A percentile compares a stretch with the other conserved stretches of the same genome.
Evolutionary conservation across 2,888 invertebrate species (phyloP).

Genomic region (Hydriomena furcata): DNA sequence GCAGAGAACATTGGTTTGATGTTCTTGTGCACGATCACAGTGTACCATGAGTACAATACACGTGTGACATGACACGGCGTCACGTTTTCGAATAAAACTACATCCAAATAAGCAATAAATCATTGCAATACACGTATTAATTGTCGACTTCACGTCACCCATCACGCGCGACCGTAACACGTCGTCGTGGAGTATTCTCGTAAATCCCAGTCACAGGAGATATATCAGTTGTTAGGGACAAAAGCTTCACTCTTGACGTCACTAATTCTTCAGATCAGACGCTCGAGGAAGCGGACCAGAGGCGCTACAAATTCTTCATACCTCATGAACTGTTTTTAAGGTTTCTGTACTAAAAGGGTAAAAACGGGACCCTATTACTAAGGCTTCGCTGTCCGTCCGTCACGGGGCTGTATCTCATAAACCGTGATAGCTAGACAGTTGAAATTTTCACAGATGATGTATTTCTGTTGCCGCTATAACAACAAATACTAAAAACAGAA

Average conservation of each 20-base stretch:
- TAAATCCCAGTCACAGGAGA: conserved; percentile 39
- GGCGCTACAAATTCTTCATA: too few species aligned
- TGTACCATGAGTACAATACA: not conserved
- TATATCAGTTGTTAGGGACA: not conserved
- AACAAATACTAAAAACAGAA: too few species aligned
- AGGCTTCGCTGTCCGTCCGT: too few species aligned
- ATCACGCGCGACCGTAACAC: conserved; percentile 40
- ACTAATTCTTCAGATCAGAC: too few species aligned
- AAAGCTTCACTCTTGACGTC: not conserved
- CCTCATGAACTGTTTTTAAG: too few species aligned
- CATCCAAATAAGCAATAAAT: conserved; percentile 13
- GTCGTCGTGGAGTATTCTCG: conserved; percentile 42
- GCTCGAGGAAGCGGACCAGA: too few species aligned
- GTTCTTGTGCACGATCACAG: not conserved
- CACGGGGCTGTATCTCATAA: too few species aligned
- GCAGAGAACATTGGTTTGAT: not conserved
- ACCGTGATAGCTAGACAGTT: too few species aligned
- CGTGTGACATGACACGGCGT: not conserved
- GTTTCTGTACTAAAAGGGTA: too few species aligned
- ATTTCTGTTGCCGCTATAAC: too few species aligned
- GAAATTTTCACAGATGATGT: too few species aligned
- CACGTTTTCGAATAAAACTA: conserved; percentile 8
- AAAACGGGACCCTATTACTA: too few species aligned
- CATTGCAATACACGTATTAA: conserved; percentile 33
- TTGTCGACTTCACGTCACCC: conserved; percentile 32